phyloP scores from a whole-genome alignment of 2,113 vertebrate species.

The Philantomba maxwellii region DNA sequence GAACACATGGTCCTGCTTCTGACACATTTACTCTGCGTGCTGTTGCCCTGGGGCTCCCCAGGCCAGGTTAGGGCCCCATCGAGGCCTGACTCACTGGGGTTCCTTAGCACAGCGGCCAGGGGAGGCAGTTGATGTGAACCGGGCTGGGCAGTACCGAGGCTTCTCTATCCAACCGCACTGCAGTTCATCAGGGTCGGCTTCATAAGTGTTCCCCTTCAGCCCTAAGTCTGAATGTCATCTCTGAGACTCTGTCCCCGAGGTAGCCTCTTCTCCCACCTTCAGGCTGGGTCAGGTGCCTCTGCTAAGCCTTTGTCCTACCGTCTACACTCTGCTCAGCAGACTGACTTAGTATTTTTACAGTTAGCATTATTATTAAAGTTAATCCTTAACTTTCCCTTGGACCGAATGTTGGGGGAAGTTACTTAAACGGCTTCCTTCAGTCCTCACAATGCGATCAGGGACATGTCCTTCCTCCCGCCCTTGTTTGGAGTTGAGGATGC shows the following conservation, averaged over 20 bases:
- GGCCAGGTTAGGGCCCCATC: fast-evolving
- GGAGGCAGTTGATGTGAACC: not conserved
- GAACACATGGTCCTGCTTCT: not conserved
- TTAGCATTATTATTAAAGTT: not conserved
- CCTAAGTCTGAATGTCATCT: not conserved
- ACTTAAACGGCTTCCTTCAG: not conserved
- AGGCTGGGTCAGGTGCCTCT: not conserved
- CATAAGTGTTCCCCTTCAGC: not conserved
- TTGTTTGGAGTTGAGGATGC: not conserved
- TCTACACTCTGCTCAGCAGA: fast-evolving
- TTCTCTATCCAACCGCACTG: not conserved
- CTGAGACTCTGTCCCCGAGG: not conserved
- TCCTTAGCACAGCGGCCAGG: not conserved
- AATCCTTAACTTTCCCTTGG: not conserved
- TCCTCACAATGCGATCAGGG: fast-evolving
- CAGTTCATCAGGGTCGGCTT: not conserved
- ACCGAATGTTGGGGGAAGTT: not conserved
- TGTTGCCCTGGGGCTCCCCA: not conserved
- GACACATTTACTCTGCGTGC: not conserved
- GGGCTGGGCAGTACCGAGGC: fast-evolving
- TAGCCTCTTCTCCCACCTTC: not conserved
- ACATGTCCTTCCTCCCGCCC: not conserved
- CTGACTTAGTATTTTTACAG: too few species aligned
- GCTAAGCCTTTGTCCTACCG: not conserved
- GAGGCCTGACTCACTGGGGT: not conserved